Conservation (phyloP, 2,113 vertebrate species). For the Otolemur garnettii region DNA sequence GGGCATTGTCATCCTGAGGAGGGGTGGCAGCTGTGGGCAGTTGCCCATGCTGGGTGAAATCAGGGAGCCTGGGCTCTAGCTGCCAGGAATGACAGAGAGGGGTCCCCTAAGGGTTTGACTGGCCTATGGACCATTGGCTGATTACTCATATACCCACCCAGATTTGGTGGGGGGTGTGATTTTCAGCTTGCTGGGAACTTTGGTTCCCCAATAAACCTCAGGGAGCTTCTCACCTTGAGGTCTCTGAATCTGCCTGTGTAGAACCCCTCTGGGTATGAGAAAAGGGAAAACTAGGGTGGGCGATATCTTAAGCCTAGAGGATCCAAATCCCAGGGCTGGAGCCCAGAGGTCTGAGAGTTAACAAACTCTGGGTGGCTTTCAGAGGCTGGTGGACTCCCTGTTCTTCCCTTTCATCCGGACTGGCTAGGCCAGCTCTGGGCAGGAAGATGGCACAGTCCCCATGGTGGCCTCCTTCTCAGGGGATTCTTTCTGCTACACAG, state of each 20-base stretch:
- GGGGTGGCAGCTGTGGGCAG: too few species aligned
- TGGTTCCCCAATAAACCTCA: too few species aligned
- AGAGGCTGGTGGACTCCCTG: not conserved
- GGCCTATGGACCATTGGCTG: not conserved
- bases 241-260: not conserved
- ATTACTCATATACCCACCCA: fast-evolving
- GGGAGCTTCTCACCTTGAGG: not conserved
- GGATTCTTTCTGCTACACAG: not conserved
- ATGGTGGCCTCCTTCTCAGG: not conserved
- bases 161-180: not conserved
- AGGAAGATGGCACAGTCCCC: not conserved
- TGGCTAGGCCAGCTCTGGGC: not conserved
- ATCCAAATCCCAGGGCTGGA: not conserved
- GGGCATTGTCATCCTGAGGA: too few species aligned
- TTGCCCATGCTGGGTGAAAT: fast-evolving
- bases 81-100: not conserved
- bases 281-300: not conserved
- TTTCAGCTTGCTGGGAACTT: not conserved
- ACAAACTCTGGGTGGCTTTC: not conserved
- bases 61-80: not conserved
- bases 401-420: not conserved
- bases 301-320: not conserved
- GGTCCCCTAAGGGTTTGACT: fast-evolving
- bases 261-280: fast-evolving
- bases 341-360: not conserved